Conservation (phyloP, 2,797 vertebrate genomes). For the Novumbra hubbsi region DNA sequence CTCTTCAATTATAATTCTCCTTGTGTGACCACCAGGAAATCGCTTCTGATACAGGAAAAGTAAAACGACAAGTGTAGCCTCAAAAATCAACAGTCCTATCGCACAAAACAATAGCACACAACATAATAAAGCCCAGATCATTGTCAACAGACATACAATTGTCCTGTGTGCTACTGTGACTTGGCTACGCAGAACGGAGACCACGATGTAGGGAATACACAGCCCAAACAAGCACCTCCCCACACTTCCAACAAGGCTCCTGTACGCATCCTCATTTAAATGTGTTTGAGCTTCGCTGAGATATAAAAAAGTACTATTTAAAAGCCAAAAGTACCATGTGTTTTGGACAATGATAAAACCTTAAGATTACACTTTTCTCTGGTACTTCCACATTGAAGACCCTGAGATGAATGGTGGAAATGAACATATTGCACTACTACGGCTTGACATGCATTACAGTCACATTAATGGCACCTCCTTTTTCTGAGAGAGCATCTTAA, state of each 20-base stretch:
- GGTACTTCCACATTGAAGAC: conserved; percentile 30
- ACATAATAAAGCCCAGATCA: too few species aligned
- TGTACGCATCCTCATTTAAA: too few species aligned
- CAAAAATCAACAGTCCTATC: conserved; percentile 41
- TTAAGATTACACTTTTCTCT: background rate
- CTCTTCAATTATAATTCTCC: conserved; percentile 57
- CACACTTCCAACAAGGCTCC: too few species aligned
- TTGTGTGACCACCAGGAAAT: conserved; percentile 46
- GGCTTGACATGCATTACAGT: conserved; percentile 69
- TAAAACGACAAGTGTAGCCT: conserved; percentile 61
- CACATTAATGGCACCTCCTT: conserved; percentile 58
- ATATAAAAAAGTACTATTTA: too few species aligned
- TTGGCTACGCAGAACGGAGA: too few species aligned
- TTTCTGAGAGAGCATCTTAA: conserved; percentile 58
- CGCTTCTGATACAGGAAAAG: conserved; percentile 68
- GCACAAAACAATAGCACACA: conserved; percentile 19
- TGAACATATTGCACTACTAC: conserved; percentile 33
- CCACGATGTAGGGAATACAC: too few species aligned
- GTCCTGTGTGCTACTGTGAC: too few species aligned
- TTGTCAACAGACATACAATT: too few species aligned
- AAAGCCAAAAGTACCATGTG: too few species aligned
- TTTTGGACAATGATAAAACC: too few species aligned
- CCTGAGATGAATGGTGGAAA: conserved; percentile 44
- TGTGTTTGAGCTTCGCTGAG: too few species aligned
- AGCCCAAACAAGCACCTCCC: too few species aligned